Conservation (phyloP, 2,797 vertebrate species). For the Pitangus sulphuratus region DNA sequence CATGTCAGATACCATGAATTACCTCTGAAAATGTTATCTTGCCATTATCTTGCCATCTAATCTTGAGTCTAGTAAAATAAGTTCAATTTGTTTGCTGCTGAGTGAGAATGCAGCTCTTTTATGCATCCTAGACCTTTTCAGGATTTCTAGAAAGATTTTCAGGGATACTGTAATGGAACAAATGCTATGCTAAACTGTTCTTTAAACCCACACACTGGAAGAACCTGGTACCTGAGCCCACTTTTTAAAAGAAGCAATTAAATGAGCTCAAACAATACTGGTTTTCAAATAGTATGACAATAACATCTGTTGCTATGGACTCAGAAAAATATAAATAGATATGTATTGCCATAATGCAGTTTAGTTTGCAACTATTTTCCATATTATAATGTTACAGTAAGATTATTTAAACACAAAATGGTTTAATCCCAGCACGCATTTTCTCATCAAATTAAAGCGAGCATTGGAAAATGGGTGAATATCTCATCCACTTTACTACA, state of each 20-base stretch:
- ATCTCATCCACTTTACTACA: background rate
- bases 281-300: background rate
- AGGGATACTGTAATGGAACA: background rate
- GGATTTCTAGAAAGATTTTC: constrained; percentile 22
- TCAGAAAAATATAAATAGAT: background rate
- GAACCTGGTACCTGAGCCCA: background rate
- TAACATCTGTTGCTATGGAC: background rate
- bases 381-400: background rate
- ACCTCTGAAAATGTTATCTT: constrained; percentile 54
- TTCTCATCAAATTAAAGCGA: background rate
- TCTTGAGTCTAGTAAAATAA: constrained; percentile 26
- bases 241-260: background rate
- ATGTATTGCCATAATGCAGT: background rate
- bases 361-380: background rate
- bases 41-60: constrained; percentile 5
- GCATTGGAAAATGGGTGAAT: background rate
- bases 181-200: background rate
- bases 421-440: background rate
- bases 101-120: background rate
- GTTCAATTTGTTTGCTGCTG: background rate
- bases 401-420: background rate
- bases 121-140: background rate
- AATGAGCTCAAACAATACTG: background rate
- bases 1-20: background rate
- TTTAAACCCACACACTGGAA: background rate